Evolutionary conservation across 2,797 vertebrate genomes (phyloP).

Genomic region (Kryptolebias ocellatus): DNA sequence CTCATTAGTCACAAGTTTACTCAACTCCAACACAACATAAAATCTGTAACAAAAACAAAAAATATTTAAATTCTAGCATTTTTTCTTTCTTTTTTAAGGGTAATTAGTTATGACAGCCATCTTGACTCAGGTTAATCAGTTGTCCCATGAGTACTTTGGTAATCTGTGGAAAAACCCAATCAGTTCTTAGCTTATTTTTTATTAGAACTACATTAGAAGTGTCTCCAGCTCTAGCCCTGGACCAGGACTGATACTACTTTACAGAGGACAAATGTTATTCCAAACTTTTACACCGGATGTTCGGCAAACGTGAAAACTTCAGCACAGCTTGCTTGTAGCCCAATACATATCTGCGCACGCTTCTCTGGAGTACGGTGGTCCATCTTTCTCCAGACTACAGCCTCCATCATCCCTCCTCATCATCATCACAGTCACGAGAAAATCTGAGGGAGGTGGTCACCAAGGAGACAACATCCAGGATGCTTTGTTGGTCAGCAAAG

Average conservation of each 20-base stretch:
- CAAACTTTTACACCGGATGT: neutral
- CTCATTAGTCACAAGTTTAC: too few species aligned
- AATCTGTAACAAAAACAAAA: too few species aligned
- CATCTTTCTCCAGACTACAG: conserved; percentile 35
- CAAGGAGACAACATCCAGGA: conserved; percentile 89
- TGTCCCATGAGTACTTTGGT: too few species aligned
- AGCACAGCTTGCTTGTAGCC: conserved; percentile 11
- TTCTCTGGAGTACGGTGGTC: conserved; percentile 21
- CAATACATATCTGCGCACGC: conserved; percentile 13
- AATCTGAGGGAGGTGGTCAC: conserved; percentile 86
- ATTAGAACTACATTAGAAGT: neutral
- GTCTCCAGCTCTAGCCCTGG: too few species aligned
- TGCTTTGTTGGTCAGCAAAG: conserved; percentile 88
- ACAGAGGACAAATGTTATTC: neutral
- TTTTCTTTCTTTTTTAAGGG: too few species aligned
- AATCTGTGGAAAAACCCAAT: too few species aligned
- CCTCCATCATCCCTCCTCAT: conserved; percentile 54
- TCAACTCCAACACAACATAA: too few species aligned
- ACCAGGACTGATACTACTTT: neutral
- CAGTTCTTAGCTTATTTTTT: neutral
- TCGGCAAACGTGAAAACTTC: neutral
- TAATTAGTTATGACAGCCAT: too few species aligned
- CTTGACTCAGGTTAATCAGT: too few species aligned
- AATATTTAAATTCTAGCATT: too few species aligned
- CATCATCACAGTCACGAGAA: conserved; percentile 63